Conservation (phyloP, 64 coral and sea anemone species). For the Catalaphyllia jardinei region DNA sequence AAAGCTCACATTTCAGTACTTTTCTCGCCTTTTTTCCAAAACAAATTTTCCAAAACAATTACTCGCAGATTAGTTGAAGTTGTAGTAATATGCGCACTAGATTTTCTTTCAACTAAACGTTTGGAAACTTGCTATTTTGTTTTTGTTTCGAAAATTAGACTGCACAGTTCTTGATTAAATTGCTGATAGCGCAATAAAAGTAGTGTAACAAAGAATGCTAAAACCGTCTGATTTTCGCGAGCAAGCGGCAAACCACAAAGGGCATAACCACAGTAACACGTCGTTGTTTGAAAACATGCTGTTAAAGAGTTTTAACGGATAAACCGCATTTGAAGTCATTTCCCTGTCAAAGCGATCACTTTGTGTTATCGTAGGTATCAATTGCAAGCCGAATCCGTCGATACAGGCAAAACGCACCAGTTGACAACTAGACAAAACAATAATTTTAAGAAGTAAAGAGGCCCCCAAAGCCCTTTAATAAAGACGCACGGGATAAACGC, state of each 20-base stretch:
- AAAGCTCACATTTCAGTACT: slow-evolving; percentile 9
- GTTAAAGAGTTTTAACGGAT: slow-evolving; percentile 19
- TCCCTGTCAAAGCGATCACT: slow-evolving; percentile 14
- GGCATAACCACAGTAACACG: slow-evolving; percentile 42
- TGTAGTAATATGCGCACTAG: background rate
- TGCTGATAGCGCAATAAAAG: slow-evolving; percentile 20
- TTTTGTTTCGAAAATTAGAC: slow-evolving; percentile 45
- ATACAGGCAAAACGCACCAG: background rate
- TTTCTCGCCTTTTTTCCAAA: slow-evolving; percentile 5
- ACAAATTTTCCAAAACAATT: background rate
- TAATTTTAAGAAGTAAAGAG: slow-evolving; percentile 24
- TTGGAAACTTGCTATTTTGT: background rate
- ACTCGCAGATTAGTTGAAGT: background rate
- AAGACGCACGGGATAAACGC: background rate
- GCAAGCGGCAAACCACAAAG: background rate
- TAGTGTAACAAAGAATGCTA: background rate
- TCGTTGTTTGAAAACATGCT: slow-evolving; percentile 46
- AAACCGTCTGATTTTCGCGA: background rate
- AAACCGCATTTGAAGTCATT: slow-evolving; percentile 33
- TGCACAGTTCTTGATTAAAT: slow-evolving; percentile 1
- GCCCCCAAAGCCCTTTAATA: background rate
- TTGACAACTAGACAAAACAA: slow-evolving; percentile 34
- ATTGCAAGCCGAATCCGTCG: background rate
- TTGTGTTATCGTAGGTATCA: slow-evolving; percentile 33
- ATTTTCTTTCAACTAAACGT: background rate